phyloP scores from a whole-genome alignment of 2,113 vertebrate genomes.

The Pelodiscus sinensis region DNA sequence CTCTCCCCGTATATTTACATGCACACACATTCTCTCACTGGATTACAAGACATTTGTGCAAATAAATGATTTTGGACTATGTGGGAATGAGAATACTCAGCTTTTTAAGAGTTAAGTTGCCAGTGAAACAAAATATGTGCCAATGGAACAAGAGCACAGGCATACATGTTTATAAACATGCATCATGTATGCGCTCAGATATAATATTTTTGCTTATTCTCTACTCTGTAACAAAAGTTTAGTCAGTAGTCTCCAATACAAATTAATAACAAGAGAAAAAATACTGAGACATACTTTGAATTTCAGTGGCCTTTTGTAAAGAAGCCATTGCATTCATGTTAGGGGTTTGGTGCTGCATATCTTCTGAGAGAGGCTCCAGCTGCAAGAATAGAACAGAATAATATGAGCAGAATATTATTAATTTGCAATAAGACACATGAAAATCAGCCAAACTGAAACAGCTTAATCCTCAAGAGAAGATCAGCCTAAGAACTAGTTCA shows the following conservation, averaged over 20 bases:
- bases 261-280: slow-evolving; percentile 29
- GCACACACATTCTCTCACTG: not conserved
- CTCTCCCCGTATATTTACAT: not conserved
- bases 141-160: not conserved
- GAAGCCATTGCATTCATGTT: slow-evolving; percentile 81
- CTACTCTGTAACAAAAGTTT: slow-evolving; percentile 20
- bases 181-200: not conserved
- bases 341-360: slow-evolving; percentile 77
- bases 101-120: not conserved
- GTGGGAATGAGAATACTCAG: slow-evolving; percentile 8
- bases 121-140: not conserved
- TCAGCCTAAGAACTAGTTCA: slow-evolving; percentile 62
- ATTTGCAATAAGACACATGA: slow-evolving; percentile 59
- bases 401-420: slow-evolving; percentile 40
- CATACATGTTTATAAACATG: not conserved
- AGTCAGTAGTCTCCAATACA: not conserved
- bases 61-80: slow-evolving; percentile 20
- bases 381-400: slow-evolving; percentile 76
- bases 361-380: slow-evolving; percentile 82
- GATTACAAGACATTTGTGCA: not conserved
- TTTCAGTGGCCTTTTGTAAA: slow-evolving; percentile 83
- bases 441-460: slow-evolving; percentile 66
- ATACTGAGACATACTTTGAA: slow-evolving; percentile 82
- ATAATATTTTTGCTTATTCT: not conserved
- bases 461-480: slow-evolving; percentile 62